A percentile compares a stretch with the other conserved stretches of the same genome.
These are phyloP conservation scores for Gila robusta DNA, from an alignment of 2,797 vertebrate genomes.

Conservation along the genomic window DNA sequence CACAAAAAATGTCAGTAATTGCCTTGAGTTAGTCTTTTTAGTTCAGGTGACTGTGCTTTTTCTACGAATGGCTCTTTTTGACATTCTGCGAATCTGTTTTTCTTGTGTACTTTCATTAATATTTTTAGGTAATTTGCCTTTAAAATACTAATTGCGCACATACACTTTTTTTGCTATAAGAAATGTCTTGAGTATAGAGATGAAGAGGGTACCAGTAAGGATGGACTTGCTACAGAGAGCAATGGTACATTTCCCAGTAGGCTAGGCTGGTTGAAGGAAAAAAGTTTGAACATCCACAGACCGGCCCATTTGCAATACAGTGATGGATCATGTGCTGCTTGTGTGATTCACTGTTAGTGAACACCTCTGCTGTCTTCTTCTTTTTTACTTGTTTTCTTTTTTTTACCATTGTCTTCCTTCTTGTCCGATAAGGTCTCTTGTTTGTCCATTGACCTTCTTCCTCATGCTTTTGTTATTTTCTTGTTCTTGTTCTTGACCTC, in stretches of 20 bases:
- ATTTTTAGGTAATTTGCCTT: background rate
- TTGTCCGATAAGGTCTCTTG: background rate
- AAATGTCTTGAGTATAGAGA: background rate
- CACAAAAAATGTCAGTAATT: constrained; percentile 21
- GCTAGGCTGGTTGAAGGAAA: background rate
- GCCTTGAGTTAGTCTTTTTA: constrained; percentile 13
- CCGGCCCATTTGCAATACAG: background rate
- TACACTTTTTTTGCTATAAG: background rate
- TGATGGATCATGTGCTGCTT: background rate
- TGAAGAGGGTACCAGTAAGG: background rate
- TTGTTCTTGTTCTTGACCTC: background rate
- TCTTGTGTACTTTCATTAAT: background rate
- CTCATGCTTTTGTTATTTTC: background rate
- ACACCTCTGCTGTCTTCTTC: background rate
- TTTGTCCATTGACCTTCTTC: background rate
- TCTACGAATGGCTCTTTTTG: background rate
- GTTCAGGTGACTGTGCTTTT: constrained; percentile 37
- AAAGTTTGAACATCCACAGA: background rate
- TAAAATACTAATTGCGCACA: background rate
- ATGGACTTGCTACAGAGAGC: background rate
- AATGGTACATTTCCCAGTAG: background rate
- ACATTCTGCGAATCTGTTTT: background rate
- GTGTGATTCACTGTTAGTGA: background rate
- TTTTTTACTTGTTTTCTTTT: background rate
- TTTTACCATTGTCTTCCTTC: background rate